Evolutionary conservation across 1,140 invertebrate species (phyloP).

Genomic region (Periplaneta americana): DNA sequence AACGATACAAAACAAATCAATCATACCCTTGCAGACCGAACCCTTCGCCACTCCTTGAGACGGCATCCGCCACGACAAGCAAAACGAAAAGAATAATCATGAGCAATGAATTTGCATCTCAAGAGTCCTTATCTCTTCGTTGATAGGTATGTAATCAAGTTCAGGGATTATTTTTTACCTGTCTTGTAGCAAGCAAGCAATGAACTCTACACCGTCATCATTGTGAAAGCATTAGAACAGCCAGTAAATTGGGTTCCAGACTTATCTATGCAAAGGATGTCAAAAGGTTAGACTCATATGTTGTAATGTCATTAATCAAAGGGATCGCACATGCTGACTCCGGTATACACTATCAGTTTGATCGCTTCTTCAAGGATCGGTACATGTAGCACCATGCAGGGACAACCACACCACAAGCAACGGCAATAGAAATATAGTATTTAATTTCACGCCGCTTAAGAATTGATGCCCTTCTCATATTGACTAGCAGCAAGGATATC

Average conservation of each 20-base stretch:
- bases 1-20: neutral
- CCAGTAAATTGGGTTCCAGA: neutral
- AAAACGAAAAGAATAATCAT: neutral
- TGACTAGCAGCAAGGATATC: too few relatives aligned
- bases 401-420: neutral
- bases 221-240: neutral
- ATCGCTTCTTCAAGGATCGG: neutral
- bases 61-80: neutral
- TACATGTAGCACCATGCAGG: neutral
- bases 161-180: neutral
- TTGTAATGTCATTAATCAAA: neutral
- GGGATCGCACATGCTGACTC: neutral
- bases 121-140: neutral
- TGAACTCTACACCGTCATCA: neutral
- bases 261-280: neutral
- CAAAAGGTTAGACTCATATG: neutral
- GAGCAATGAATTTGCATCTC: neutral
- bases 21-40: neutral
- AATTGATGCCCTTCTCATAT: too few relatives aligned
- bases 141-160: neutral
- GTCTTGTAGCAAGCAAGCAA: neutral
- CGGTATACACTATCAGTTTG: neutral
- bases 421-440: neutral
- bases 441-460: too few relatives aligned
- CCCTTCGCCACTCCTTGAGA: neutral